Conservation (phyloP, 2,888 invertebrate genomes). For the Therioaphis trifolii region DNA sequence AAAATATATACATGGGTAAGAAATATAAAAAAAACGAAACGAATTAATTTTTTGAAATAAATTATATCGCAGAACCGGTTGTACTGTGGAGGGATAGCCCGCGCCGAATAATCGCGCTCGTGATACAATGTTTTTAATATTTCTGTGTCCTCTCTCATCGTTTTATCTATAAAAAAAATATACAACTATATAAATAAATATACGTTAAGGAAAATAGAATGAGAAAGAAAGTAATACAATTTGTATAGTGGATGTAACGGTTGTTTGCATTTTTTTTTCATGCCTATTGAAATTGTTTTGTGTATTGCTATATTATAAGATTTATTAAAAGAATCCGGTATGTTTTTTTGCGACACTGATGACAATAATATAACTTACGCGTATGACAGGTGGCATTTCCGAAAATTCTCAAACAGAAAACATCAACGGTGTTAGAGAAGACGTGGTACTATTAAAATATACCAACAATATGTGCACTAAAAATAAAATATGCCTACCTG, state of each 20-base stretch:
- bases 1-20: slow-evolving; percentile 14
- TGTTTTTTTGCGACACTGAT: background rate
- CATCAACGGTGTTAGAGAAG: background rate
- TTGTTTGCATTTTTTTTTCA: slow-evolving; percentile 10
- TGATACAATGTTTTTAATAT: slow-evolving; percentile 46
- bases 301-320: slow-evolving; percentile 4
- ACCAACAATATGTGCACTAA: background rate
- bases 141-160: slow-evolving; percentile 1
- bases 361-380: background rate
- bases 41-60: slow-evolving; percentile 61
- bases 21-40: slow-evolving; percentile 48
- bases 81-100: background rate
- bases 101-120: slow-evolving; percentile 49
- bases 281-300: slow-evolving; percentile 1
- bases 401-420: slow-evolving; percentile 15
- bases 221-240: slow-evolving; percentile 23
- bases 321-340: background rate
- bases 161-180: background rate
- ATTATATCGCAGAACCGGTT: slow-evolving; percentile 60
- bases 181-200: background rate
- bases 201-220: background rate
- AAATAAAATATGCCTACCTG: background rate
- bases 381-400: slow-evolving; percentile 14
- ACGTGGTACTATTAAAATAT: background rate
- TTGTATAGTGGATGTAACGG: background rate